Evolutionary conservation across 2,113 vertebrate genomes (phyloP), one percentile per base, ranked within the genome.

Genomic region (Nannospalax galili): DNA sequence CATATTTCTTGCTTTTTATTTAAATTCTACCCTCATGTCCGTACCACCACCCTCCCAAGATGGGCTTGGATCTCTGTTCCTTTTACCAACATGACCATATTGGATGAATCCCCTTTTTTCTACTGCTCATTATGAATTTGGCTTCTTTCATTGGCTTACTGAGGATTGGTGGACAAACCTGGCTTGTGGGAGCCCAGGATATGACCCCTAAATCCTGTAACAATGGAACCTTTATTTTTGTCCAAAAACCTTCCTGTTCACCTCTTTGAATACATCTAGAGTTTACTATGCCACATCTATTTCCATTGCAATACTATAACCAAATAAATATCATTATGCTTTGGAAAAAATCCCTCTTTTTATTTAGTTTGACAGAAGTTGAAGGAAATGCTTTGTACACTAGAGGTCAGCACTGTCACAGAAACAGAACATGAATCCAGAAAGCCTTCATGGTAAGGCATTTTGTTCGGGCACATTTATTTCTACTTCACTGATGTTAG

Each of bases 381-480:
- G 40, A 92, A 88, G 56, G 48, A 84, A 67, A 45, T 26, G 7
- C n/a, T 79, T n/a, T 84, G 37, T 81, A 88, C 98, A 28, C 96
- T 93, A 98, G 98, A 95, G 97, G 98, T 84, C 98, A 97, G 95
- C 88, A 95, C 86, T 42, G 60, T 2, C 56, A 35, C 87, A 97
- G 80, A 74, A 96, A 97, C 96, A 37, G 70, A 52, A 16, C 17
- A 58, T 1, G 37, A n/a, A 70, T 88, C 26, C 32, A 32, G n/a
- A 7, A 35, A 10, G 28, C 2, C 30, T 70, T 88, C 6, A 22
- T 75, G 89, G 3, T 58, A 75, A 91, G n/a, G 65, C 62, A 74
- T 92, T 90, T 88, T 78, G 52, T 96, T 85, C 77, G 75, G 72
- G 84, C 20, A 64, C 86, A 78, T 94, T 96, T 94, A 73, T 95